Conservation (phyloP, 2,113 vertebrate species). For the Percina caprodes region DNA sequence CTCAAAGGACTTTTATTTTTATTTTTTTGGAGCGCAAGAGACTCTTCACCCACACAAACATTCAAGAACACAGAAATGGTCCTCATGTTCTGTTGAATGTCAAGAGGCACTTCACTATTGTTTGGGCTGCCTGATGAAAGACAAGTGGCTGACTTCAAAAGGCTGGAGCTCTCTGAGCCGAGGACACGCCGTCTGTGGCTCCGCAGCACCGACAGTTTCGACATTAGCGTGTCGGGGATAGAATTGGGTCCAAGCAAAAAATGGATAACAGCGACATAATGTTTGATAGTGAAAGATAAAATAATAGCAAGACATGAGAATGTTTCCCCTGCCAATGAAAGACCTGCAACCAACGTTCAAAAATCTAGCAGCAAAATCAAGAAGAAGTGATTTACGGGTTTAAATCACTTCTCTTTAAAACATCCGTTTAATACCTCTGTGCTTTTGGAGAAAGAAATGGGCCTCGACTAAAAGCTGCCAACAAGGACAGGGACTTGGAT, state of each 20-base stretch:
- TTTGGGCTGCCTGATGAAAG: conserved; percentile 37
- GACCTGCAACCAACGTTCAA: too few species aligned
- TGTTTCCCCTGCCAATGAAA: too few species aligned
- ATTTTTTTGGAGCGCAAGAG: not conserved
- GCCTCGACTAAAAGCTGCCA: conserved; percentile 21
- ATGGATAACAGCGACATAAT: not conserved
- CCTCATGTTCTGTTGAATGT: conserved; percentile 44
- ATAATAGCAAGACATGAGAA: too few species aligned
- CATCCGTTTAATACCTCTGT: not conserved
- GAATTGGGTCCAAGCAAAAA: not conserved
- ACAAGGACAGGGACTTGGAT: conserved; percentile 4
- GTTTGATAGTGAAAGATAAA: not conserved
- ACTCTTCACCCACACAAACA: conserved; percentile 50
- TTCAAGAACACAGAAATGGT: conserved; percentile 20
- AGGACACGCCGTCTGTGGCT: conserved; percentile 26
- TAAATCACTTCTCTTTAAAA: not conserved
- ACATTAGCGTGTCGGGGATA: not conserved
- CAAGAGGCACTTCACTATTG: conserved; percentile 39
- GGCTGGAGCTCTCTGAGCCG: conserved; percentile 18
- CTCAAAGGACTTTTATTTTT: conserved; percentile 2
- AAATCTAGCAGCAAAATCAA: not conserved
- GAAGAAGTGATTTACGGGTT: not conserved
- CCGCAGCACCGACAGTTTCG: not conserved
- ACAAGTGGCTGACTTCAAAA: conserved; percentile 36
- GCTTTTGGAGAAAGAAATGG: conserved; percentile 4